phyloP scores from a whole-genome alignment of 2,888 invertebrate genomes.

The Drosophila falleni region DNA sequence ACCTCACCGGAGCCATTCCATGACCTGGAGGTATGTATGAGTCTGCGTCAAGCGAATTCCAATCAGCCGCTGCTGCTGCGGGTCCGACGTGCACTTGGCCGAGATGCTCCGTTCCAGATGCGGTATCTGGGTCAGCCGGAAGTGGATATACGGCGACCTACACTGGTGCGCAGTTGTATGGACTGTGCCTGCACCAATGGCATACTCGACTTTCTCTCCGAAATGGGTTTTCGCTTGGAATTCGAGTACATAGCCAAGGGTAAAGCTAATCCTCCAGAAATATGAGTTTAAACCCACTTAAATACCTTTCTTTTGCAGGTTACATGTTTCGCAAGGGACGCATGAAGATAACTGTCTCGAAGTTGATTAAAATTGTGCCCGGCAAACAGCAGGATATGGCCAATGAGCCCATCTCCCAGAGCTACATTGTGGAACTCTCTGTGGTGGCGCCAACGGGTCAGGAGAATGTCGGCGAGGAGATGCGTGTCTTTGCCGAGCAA shows the following conservation, averaged over 20 bases:
- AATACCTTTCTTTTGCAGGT: conserved; percentile 54
- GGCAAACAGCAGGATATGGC: conserved; percentile 90
- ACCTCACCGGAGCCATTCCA: conserved; percentile 96
- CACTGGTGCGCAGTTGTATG: conserved; percentile 95
- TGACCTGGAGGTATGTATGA: conserved; percentile 97
- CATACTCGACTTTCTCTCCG: conserved; percentile 95
- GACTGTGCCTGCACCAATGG: conserved; percentile 97
- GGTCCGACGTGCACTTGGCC: conserved; percentile 93
- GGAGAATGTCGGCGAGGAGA: conserved; percentile 97
- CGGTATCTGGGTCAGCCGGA: conserved; percentile 97
- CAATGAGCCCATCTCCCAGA: conserved; percentile 94
- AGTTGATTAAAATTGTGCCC: conserved; percentile 94
- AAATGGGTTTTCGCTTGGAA: conserved; percentile 95
- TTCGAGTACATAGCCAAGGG: conserved; percentile 97
- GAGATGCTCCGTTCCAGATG: conserved; percentile 90
- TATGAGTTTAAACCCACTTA: neutral
- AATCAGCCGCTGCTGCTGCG: conserved; percentile 90
- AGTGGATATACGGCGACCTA: conserved; percentile 94
- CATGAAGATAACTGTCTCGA: conserved; percentile 98
- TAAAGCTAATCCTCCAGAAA: too few relatives aligned
- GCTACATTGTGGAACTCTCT: conserved; percentile 97
- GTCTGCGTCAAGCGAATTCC: conserved; percentile 89
- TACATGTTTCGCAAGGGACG: conserved; percentile 98
- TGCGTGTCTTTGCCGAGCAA: conserved; percentile 97
- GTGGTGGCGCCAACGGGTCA: conserved; percentile 94